Conservation (phyloP, 2,888 invertebrate genomes). For the Piscicola geometra region DNA sequence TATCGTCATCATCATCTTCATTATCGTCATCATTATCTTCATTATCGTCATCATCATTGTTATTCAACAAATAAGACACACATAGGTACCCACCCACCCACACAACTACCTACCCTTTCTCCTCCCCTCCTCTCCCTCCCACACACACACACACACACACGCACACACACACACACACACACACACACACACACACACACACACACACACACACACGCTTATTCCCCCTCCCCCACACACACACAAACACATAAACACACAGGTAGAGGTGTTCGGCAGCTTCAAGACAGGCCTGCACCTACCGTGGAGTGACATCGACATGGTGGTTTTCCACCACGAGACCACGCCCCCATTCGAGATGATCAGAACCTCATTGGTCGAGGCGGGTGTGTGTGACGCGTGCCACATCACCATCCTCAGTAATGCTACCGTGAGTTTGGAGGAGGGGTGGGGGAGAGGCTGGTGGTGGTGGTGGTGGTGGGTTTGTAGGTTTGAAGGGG, state of each 20-base stretch:
- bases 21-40: neutral
- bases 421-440: constrained; percentile 34
- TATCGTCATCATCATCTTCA: no score
- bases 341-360: constrained; percentile 27
- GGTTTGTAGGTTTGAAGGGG: neutral
- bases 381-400: constrained; percentile 29
- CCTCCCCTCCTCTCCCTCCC: neutral
- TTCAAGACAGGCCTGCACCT: constrained; percentile 38
- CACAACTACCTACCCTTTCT: neutral
- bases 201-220: no score
- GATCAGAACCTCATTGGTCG: constrained; percentile 28
- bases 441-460: neutral
- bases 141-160: no score
- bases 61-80: neutral
- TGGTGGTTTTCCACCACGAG: constrained; percentile 34
- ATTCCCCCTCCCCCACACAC: no score
- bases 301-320: constrained; percentile 38
- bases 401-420: constrained; percentile 30
- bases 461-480: neutral
- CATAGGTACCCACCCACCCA: no score
- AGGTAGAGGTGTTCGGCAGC: constrained; percentile 39
- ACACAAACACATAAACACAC: neutral
- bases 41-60: constrained; percentile 6
- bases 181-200: no score
- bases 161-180: no score